A percentile compares a stretch with the other conserved stretches of the same genome.
Evolutionary conservation across 1,140 invertebrate species (phyloP).

Genomic region (Ostrea edulis): DNA sequence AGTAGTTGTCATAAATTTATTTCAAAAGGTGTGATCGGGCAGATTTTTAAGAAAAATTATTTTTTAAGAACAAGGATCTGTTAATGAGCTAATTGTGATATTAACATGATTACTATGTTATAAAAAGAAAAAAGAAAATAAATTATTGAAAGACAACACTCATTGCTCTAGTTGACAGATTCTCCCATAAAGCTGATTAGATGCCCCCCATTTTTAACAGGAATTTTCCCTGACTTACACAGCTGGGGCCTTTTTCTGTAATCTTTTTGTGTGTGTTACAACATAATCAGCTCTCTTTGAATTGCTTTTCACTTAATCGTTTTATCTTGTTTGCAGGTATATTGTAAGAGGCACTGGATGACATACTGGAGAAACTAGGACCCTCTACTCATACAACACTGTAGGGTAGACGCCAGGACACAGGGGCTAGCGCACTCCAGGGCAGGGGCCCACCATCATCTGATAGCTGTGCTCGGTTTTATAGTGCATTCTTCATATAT

Average conservation of each 20-base stretch:
- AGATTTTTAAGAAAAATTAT: background rate
- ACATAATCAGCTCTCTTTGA: conserved; percentile 32
- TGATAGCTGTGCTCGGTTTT: background rate
- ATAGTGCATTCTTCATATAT: background rate
- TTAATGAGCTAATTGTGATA: background rate
- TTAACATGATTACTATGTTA: background rate
- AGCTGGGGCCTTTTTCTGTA: conserved; percentile 13
- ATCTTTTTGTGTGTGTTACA: conserved; percentile 14
- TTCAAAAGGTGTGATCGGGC: background rate
- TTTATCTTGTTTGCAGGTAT: conserved; percentile 35
- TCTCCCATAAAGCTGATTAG: conserved; percentile 7
- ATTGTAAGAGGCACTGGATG: background rate
- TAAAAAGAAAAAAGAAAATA: background rate
- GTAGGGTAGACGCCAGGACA: background rate
- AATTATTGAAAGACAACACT: background rate
- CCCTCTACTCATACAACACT: background rate
- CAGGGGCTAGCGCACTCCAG: background rate
- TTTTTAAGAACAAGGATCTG: background rate
- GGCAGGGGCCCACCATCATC: background rate
- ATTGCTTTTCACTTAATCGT: conserved; percentile 37
- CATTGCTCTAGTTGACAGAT: background rate
- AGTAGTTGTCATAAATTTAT: background rate
- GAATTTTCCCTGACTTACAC: background rate
- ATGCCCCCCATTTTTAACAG: background rate
- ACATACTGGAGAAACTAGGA: background rate